Evolutionary conservation across 2,797 vertebrate genomes (phyloP), one percentile per base, ranked within the genome.

Genomic region (Pelochelys cantorii): DNA sequence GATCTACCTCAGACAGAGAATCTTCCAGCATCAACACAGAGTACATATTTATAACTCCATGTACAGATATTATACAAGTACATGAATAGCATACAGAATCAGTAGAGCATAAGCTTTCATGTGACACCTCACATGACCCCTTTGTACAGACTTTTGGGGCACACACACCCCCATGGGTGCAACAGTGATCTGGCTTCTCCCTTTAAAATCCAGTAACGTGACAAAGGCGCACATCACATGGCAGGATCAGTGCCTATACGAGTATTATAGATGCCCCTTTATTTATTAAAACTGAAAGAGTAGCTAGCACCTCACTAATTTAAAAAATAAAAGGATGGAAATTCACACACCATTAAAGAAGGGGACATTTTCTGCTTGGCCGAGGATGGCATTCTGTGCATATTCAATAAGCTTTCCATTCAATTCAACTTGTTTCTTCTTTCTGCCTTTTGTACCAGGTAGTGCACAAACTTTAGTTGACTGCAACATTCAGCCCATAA

Each of bases 281-380:
- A 10, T 17, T 62, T n/a, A 82, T 6, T 8, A 52, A 22, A 71
- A 71, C 65, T 11, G n/a, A 71, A 71, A 81, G 57, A 60, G 14
- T 60, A 20, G 65, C 65, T 71, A 37, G 77, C n/a, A 8, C 86
- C 4, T 2, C 55, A 7, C 13, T 89, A 17, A 1, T 83, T 54
- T 87, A 17, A 95, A 48, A 48, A 93, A 92, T 10, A 2, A 87
- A 55, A 13, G 52, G 65, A 52, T 89, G 34, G 27, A 65, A 94
- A 6, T n/a, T 81, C n/a, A 81, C 29, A 84, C 65, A 7, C 18
- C 57, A 57, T 57, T 83, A 79, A 85, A 81, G 29, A 91, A 7
- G 5, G 11, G 1, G 8, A 60, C 17, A 83, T 81, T 18, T 42
- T 87, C 79, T 84, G 4, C n/a, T 84, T 81, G 42, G 87, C 57